Percentiles rank a stretch among this genome's conserved stretches.
Conservation (phyloP, 2,888 invertebrate genomes). For the Crepidodera aurea region DNA sequence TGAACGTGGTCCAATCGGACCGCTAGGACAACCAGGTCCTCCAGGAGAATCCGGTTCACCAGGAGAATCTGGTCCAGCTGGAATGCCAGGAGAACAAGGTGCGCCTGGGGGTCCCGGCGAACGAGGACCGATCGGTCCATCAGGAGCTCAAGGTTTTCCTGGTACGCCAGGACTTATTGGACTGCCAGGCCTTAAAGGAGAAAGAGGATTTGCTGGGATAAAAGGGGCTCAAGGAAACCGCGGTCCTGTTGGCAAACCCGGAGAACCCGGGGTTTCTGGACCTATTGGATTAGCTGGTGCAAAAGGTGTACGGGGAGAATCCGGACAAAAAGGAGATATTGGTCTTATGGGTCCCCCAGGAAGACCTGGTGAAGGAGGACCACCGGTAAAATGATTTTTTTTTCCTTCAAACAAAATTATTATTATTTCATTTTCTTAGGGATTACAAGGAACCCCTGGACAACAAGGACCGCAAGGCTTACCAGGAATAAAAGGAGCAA, state of each 20-base stretch:
- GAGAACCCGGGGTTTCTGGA: slow-evolving; percentile 71
- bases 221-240: slow-evolving; percentile 79
- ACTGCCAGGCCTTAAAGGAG: slow-evolving; percentile 76
- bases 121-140: slow-evolving; percentile 74
- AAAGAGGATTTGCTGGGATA: slow-evolving; percentile 73
- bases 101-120: slow-evolving; percentile 77
- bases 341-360: slow-evolving; percentile 82
- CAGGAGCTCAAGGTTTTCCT: slow-evolving; percentile 74
- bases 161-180: slow-evolving; percentile 76
- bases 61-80: slow-evolving; percentile 78
- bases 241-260: slow-evolving; percentile 68
- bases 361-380: slow-evolving; percentile 77
- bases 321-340: slow-evolving; percentile 77
- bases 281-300: slow-evolving; percentile 70
- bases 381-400: slow-evolving; percentile 65
- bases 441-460: slow-evolving; percentile 74
- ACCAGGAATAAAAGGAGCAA: slow-evolving; percentile 75
- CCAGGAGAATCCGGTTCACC: slow-evolving; percentile 84
- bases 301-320: slow-evolving; percentile 79
- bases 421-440: slow-evolving; percentile 61
- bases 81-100: slow-evolving; percentile 77
- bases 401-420: not conserved
- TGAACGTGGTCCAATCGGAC: slow-evolving; percentile 81
- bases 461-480: slow-evolving; percentile 75
- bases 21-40: slow-evolving; percentile 76